Evolutionary conservation across 2,888 invertebrate genomes (phyloP).

Genomic region (Oxycera nigricornis): DNA sequence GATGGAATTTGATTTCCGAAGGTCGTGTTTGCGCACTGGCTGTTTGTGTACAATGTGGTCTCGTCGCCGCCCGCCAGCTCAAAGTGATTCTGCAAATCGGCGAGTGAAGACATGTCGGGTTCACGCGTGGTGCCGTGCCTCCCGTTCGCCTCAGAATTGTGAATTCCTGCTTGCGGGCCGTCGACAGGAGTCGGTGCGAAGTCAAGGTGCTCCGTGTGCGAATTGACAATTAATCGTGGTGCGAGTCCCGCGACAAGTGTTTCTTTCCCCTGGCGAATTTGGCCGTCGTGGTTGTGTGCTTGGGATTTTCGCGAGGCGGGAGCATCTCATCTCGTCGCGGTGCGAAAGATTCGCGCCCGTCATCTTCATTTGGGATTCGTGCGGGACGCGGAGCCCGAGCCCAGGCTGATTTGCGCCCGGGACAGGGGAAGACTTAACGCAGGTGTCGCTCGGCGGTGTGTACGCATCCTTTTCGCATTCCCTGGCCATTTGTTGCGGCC

Average conservation of each 20-base stretch:
- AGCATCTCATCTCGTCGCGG: neutral
- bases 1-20: too few species aligned
- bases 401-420: neutral
- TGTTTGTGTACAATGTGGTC: neutral
- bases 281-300: neutral
- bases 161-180: neutral
- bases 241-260: conserved; percentile 7
- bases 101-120: conserved; percentile 34
- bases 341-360: neutral
- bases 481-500: neutral
- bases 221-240: neutral
- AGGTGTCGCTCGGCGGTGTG: neutral
- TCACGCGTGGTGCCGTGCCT: neutral
- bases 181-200: neutral
- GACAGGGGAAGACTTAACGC: neutral
- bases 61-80: conserved; percentile 3
- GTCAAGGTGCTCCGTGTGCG: neutral
- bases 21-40: neutral
- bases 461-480: neutral
- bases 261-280: neutral
- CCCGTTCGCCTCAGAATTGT: conserved; percentile 9
- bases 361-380: neutral
- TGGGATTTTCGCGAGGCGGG: neutral
- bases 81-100: conserved; percentile 31
- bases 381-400: neutral